These are phyloP conservation scores for Zaprionus camerounensis DNA, from an alignment of 1,140 invertebrate species.

Conservation along the genomic window DNA sequence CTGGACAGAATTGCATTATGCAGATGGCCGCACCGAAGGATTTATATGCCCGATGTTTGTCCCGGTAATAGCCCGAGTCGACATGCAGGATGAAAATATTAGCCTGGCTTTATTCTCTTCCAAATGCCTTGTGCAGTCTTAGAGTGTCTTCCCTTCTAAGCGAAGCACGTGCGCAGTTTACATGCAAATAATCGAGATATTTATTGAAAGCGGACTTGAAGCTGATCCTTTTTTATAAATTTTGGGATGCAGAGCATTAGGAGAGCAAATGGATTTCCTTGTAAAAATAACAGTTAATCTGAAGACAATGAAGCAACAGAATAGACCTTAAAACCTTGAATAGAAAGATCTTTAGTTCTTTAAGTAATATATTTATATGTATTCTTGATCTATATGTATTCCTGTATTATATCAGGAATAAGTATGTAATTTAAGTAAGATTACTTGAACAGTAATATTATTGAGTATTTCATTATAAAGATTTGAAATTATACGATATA, in stretches of 20 bases:
- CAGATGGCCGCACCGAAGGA: constrained; percentile 58
- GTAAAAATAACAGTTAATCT: too few relatives aligned
- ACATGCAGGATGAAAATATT: constrained; percentile 69
- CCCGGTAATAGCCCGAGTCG: constrained; percentile 72
- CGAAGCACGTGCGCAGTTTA: not conserved
- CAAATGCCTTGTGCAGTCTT: constrained; percentile 52
- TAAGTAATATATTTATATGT: too few relatives aligned
- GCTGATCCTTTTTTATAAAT: not conserved
- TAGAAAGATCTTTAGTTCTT: too few relatives aligned
- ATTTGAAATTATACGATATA: too few relatives aligned
- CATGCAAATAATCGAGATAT: constrained; percentile 1
- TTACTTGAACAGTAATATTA: too few relatives aligned
- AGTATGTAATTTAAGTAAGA: too few relatives aligned
- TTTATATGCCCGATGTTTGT: constrained; percentile 70
- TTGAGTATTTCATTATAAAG: too few relatives aligned
- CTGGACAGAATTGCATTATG: constrained; percentile 57
- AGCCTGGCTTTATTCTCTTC: constrained; percentile 21
- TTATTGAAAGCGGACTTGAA: not conserved
- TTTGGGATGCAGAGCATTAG: not conserved
- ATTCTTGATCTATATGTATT: too few relatives aligned
- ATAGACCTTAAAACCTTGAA: too few relatives aligned
- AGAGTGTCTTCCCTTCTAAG: not conserved
- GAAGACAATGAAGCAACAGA: too few relatives aligned
- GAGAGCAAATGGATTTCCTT: too few relatives aligned
- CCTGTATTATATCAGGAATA: too few relatives aligned